Conservation (phyloP, 2,797 vertebrate genomes). For the Clarias pachynema region DNA sequence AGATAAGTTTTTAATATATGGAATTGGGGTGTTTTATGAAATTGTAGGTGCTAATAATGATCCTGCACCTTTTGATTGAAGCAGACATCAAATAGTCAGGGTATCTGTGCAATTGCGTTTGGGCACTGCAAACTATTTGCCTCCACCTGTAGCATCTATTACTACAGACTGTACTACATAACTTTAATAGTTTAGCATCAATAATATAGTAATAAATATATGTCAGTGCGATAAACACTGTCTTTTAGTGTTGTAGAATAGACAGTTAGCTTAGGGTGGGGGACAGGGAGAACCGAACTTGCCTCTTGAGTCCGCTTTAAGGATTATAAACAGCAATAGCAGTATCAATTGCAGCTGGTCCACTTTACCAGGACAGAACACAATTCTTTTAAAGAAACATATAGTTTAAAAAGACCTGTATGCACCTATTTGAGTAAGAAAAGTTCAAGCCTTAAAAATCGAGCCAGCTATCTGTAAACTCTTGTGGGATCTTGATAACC, state of each 20-base stretch:
- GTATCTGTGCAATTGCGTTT: neutral
- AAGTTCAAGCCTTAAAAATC: neutral
- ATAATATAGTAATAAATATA: neutral
- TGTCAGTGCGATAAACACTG: neutral
- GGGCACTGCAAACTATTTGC: neutral
- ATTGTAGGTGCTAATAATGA: constrained; percentile 1
- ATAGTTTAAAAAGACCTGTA: neutral
- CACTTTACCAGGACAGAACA: too few relatives aligned
- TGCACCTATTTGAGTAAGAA: neutral
- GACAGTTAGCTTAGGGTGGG: too few relatives aligned
- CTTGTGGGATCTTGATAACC: neutral
- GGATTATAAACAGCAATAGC: neutral
- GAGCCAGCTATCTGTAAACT: neutral
- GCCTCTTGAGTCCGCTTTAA: neutral
- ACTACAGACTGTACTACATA: too few relatives aligned
- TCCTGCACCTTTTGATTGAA: neutral
- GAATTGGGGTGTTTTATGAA: neutral
- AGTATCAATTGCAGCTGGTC: neutral
- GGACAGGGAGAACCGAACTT: too few relatives aligned
- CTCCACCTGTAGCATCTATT: neutral
- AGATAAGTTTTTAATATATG: too few relatives aligned
- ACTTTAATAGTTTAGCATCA: neutral
- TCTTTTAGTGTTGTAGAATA: neutral
- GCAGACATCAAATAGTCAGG: neutral
- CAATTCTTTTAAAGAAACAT: neutral